These are phyloP conservation scores for Loripinus fragilis DNA, from an alignment of 2,888 invertebrate species.

Conservation along the genomic window DNA sequence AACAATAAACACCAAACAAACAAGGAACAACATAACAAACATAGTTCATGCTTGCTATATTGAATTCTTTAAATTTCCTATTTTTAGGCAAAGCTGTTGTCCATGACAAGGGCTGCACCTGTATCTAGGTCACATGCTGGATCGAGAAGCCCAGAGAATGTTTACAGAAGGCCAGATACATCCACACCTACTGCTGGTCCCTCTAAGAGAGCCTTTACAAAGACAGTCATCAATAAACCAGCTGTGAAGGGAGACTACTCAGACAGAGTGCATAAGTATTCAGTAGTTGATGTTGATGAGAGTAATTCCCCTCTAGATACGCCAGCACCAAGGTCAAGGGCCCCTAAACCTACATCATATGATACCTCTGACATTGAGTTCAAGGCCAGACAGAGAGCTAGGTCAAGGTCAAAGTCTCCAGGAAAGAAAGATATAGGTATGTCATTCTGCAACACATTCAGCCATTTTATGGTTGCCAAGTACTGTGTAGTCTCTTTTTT, in stretches of 20 bases:
- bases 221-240: conserved; percentile 52
- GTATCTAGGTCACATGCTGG: conserved; percentile 40
- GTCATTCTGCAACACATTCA: too few species aligned
- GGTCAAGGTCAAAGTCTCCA: conserved; percentile 54
- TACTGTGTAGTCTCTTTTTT: too few species aligned
- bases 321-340: conserved; percentile 75
- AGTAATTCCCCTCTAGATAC: conserved; percentile 75
- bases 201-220: conserved; percentile 64
- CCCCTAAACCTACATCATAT: conserved; percentile 73
- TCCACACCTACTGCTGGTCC: conserved; percentile 7
- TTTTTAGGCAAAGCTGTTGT: conserved; percentile 69
- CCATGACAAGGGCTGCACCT: conserved; percentile 62
- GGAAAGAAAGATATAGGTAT: conserved; percentile 51
- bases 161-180: conserved; percentile 31
- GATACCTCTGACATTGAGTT: conserved; percentile 60
- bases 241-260: conserved; percentile 43
- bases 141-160: conserved; percentile 57
- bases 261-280: conserved; percentile 53
- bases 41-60: too few species aligned
- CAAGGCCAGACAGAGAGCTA: conserved; percentile 45
- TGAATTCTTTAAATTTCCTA: neutral
- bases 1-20: too few species aligned
- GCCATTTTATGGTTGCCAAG: too few species aligned
- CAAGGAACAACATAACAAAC: too few species aligned
- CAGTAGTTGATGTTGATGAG: conserved; percentile 56